Conservation (phyloP, 2,113 vertebrate species). For the Otis tarda region DNA sequence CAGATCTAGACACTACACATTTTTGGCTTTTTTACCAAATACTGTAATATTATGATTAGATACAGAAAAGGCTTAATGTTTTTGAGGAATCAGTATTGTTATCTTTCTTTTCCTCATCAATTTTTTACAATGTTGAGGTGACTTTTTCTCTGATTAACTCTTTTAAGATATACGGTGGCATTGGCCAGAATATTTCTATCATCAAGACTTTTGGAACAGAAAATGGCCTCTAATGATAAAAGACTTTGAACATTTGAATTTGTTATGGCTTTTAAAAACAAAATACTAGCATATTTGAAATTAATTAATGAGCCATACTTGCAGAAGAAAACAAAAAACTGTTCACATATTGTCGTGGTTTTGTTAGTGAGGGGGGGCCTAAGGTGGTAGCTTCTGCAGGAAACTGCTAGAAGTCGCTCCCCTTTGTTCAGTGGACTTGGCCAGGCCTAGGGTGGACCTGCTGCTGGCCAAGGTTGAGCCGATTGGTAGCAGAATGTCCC, state of each 20-base stretch:
- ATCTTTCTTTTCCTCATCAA: not conserved
- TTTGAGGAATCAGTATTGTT: not conserved
- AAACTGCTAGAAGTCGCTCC: no score
- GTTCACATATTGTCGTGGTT: no score
- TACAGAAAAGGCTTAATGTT: not conserved
- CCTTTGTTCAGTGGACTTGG: no score
- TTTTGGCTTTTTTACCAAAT: not conserved
- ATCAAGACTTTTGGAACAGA: not conserved
- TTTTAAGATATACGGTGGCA: not conserved
- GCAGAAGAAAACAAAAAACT: not conserved
- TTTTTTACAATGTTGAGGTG: not conserved
- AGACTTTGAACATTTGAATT: not conserved
- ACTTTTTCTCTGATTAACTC: not conserved
- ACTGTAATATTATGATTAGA: not conserved
- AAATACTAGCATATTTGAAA: not conserved
- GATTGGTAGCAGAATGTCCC: no score
- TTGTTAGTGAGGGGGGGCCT: no score
- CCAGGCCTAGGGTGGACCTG: no score
- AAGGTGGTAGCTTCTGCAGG: no score
- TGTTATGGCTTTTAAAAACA: not conserved
- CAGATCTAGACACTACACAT: not conserved
- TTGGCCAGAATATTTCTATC: not conserved
- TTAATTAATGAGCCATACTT: not conserved
- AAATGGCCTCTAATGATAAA: not conserved
- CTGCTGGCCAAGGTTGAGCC: no score